Evolutionary conservation across 2,113 vertebrate genomes (phyloP), one percentile per base, ranked within the genome.

Genomic region (Ondatra zibethicus): DNA sequence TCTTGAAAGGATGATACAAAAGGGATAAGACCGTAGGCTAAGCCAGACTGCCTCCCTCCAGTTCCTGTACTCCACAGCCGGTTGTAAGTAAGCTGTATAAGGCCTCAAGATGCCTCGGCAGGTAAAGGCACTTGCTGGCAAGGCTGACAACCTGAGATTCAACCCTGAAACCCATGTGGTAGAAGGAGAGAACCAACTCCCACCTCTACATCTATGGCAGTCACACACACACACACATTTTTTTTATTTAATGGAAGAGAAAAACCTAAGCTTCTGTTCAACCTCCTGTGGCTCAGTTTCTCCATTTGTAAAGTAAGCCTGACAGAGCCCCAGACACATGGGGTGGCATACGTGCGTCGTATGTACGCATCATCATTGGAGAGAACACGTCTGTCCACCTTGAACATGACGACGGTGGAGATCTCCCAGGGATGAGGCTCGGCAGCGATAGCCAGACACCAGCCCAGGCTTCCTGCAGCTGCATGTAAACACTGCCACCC

Each of bases 381-480:
- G 23, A 27, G 2, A 2, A 12, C 11, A 0, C 4, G 14, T 36
- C 68, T 23, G 5, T 58, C 2, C 11, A 0, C 21, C 0, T 17
- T 6, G 3, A 5, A 36, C 1, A 1, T 3, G 25, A 31, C 0
- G 3, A 13, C 2, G 13, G 25, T 6, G 2, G 33, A 14, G 45
- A 7, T 42, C 6, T 1, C 92, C 65, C 2, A 13, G 87, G 81
- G 72, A 36, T 0, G 5, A 33, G 23, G 7, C 5, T 8, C 7
- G 5, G 55, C 8, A 25, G 13, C 33, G 1, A 1, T 55, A 5
- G 50, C 87, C 61, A 68, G 31, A n/a, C 2, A n/a, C 12, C 86
- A 72, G 23, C 66, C 66, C n/a, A 10, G 72, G 72, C 72, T 75
- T 36, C 39, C 55, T 33, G 3, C 63, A 33, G 36, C 45, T 39